Evolutionary conservation across 2,113 vertebrate species (phyloP), one percentile per base, ranked within the genome.

Genomic region (Heterochromis multidens): DNA sequence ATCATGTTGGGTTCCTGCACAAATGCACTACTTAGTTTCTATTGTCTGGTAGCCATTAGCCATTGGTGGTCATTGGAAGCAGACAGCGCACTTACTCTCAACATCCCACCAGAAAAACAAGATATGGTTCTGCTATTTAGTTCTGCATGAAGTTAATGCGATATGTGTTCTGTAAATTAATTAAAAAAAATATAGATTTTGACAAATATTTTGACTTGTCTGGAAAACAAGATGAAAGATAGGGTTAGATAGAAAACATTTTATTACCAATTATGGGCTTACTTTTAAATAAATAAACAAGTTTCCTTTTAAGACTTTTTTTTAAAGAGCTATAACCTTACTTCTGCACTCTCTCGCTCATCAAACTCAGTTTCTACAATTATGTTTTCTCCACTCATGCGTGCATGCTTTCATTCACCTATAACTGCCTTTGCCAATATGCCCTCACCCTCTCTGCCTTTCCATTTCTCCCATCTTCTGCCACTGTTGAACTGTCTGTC

Each of bases 401-500:
- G 17, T 27, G 21, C 65, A 37, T 33, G 14, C 65, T 46, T 80
- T 79, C 16, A 0, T 29, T 82, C 49, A n/a, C 63, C 43, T 23
- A 4, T 59, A 82, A 59, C n/a, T 63, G 58, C 76, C 14, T 67
- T 10, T 33, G n/a, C 4, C 6, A 3, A 16, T 77, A 54, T 61
- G 52, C 52, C 9, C 13, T 77, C 76, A 14, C 29, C n/a, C 40
- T 61, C 11, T n/a, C 33, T 46, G 35, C 62, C 35, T 59, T 56
- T n/a, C 4, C 31, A 13, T 31, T 74, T 40, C 33, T 62, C 40
- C 61, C 31, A 3, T 70, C 9, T 49, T 80, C 40, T 86, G 29
- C 84, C 84, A 35, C 78, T 12, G 54, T 35, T 87, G 85, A 81
- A 84, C 81, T 67, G 25, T 72, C 6, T 3, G 13, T 59, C 83